phyloP scores from a whole-genome alignment of 2,888 invertebrate genomes.

The Oscheius sp. region DNA sequence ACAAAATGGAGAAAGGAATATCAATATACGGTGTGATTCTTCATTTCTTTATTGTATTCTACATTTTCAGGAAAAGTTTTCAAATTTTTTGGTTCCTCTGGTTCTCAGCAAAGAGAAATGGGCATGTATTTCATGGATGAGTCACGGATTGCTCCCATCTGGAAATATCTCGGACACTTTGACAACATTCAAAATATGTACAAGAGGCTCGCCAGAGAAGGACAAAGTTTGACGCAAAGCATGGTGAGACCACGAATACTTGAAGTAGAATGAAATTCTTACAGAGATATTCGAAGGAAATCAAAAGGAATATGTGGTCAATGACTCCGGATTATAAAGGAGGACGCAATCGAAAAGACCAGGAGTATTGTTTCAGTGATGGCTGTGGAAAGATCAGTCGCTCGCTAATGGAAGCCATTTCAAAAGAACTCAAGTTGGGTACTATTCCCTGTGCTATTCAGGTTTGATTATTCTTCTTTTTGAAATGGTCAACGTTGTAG shows the following conservation, averaged over 20 bases:
- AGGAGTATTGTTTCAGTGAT: background rate
- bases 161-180: background rate
- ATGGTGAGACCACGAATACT: background rate
- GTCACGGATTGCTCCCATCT: background rate
- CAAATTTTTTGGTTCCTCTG: slow-evolving; percentile 1
- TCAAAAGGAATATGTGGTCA: background rate
- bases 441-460: background rate
- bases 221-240: background rate
- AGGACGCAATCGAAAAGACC: background rate
- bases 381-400: slow-evolving; percentile 1
- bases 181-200: background rate
- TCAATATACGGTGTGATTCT: background rate
- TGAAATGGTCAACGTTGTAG: background rate
- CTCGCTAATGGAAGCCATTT: background rate
- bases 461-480: background rate
- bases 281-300: background rate
- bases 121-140: slow-evolving; percentile 5
- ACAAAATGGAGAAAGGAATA: background rate
- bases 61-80: background rate
- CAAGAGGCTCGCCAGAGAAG: background rate
- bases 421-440: background rate
- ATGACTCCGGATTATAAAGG: background rate
- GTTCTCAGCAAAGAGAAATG: slow-evolving; percentile 15
- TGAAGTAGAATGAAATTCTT: background rate
- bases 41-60: background rate